Evolutionary conservation across 2,113 vertebrate genomes (phyloP), one percentile per base, ranked within the genome.

Genomic region (Halichoerus grypus): DNA sequence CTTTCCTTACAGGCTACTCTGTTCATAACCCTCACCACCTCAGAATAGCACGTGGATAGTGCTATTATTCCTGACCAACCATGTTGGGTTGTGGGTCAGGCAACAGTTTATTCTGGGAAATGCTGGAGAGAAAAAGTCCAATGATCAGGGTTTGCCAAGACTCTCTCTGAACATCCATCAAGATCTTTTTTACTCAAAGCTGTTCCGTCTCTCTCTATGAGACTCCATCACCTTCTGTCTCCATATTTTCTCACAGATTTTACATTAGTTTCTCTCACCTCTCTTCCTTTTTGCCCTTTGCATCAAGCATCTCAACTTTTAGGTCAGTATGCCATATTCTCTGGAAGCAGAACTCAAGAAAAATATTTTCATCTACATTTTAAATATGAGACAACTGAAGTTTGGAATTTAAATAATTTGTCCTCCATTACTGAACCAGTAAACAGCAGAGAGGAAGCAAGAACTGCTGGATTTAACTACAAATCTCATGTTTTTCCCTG

Each of bases 301-400:
- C 15, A 18, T 83, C 21, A 53, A 22, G 15, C 13, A 21, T 61
- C 19, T 88, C 9, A 81, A 22, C 28, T 53, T 22, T 83, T 82
- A 83, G 21, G 14, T 42, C 49, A 84, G 24, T 36, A 12, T 21
- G 2, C 28, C 42, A 24, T 9, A 71, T 61, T 85, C 21, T 81
- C 82, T 88, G 14, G 71, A 97, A 88, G 46, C 55, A 81, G 46
- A 93, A 77, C 22, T 88, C 36, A 55, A n/a, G 12, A 80, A 72
- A 72, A 90, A 46, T 65, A n/a, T 67, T 82, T 83, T 80, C 7
- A 63, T 49, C 21, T 28, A 31, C 22, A 79, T 63, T 95, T 96
- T 72, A 39, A 13, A 4, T n/a, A 71, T 46, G 19, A 77, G 7
- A 7, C 71, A 92, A 61, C 77, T 72, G 87, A 80, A 31, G 11